Evolutionary conservation across 2,113 vertebrate species (phyloP).

Genomic region (Beaufortia kweichowensis): DNA sequence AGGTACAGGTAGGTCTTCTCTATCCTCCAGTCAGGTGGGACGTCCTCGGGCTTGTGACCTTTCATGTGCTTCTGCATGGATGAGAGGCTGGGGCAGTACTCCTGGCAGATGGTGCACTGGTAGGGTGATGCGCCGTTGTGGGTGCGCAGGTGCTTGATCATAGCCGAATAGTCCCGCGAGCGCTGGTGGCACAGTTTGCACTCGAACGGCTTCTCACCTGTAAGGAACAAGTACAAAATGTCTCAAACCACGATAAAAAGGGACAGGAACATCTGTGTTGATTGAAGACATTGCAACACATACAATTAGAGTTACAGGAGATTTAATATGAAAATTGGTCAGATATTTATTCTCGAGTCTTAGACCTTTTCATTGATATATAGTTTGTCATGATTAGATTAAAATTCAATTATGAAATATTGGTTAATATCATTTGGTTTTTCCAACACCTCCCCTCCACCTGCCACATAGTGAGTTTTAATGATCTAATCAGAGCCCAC

Average conservation of each 20-base stretch:
- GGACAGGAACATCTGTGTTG: not conserved
- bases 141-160: conserved; percentile 99
- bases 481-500: no score
- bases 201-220: conserved; percentile 99
- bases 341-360: no score
- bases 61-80: conserved; percentile 99
- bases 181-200: conserved; percentile 98
- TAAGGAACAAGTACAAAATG: not conserved
- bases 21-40: conserved; percentile 98
- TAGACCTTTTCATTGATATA: no score
- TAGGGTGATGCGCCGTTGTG: conserved; percentile 99
- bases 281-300: not conserved
- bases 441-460: no score
- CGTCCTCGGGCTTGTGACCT: conserved; percentile 95
- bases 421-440: no score
- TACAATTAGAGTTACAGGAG: no score
- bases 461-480: no score
- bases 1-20: conserved; percentile 99
- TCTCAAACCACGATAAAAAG: not conserved
- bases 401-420: no score
- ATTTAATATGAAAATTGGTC: no score
- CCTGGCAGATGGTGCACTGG: conserved; percentile 98
- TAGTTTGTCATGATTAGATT: no score
- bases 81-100: conserved; percentile 98
- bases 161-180: conserved; percentile 97